phyloP scores from a whole-genome alignment of 2,888 invertebrate genomes.

The Hecatera dysodea region DNA sequence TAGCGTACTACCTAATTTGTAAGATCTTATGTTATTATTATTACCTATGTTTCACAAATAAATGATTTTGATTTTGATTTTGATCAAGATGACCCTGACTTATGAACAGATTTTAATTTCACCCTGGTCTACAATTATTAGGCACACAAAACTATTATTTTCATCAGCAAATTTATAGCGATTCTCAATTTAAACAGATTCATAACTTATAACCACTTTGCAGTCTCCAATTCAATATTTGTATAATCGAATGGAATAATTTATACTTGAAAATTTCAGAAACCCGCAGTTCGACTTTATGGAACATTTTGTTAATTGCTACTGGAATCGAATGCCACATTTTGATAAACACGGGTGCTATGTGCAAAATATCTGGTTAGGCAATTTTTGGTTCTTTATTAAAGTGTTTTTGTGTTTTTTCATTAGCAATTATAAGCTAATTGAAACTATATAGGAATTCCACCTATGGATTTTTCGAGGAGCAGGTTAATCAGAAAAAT shows the following conservation, averaged over 20 bases:
- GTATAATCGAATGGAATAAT: slow-evolving; percentile 41
- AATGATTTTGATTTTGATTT: too few species aligned
- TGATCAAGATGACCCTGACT: too few species aligned
- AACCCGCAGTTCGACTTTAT: slow-evolving; percentile 2
- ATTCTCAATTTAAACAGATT: slow-evolving; percentile 10
- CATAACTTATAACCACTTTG: slow-evolving; percentile 26
- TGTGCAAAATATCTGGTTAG: background rate
- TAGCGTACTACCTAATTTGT: too few species aligned
- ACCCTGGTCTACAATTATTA: background rate
- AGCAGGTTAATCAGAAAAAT: too few species aligned
- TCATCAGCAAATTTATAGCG: background rate
- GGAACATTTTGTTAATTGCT: slow-evolving; percentile 26
- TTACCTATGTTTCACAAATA: too few species aligned
- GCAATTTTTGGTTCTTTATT: background rate
- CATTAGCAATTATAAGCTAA: background rate
- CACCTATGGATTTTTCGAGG: too few species aligned
- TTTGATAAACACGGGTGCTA: slow-evolving; percentile 10
- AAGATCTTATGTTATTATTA: too few species aligned
- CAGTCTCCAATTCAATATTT: slow-evolving; percentile 26
- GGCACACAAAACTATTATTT: background rate
- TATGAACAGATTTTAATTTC: too few species aligned
- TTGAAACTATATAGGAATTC: too few species aligned
- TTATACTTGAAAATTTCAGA: slow-evolving; percentile 29
- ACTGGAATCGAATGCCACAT: background rate
- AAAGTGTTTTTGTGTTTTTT: background rate